Base-by-base conservation (phyloP, 2,888 invertebrate genomes). In the Eutolmus rufibarbis region DNA sequence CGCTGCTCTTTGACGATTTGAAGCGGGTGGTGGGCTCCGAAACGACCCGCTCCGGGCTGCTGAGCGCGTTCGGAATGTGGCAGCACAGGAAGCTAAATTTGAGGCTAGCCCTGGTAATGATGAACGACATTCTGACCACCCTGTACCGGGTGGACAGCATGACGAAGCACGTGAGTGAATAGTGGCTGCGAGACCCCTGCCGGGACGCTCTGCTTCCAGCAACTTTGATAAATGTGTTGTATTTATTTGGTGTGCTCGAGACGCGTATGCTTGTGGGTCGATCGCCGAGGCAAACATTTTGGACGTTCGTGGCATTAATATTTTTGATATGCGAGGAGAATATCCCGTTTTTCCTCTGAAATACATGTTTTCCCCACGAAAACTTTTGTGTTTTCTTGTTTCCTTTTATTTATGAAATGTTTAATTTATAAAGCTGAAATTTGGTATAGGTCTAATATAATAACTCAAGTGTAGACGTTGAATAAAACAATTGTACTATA, bases 1-100 rank as follows among this genome's bases (percentile, higher is more conserved):
- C 96, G 9, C 95, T 95, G 90, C 92, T 97, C 46, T 95, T 87
- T 93, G 95, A 95, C 91, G 95, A 95, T 90, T 90, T 95, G 88
- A 93, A 94, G 84, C 94, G 94, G 84, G 92, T 95, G 81, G 93
- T 95, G 82, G 95, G 95, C 28, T 93, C 93, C 86, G 94, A 95
- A 89, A 94, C 94, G 12, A 93, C 94, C 0, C 92, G 94, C 16
- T 92, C 93, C 87, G 95, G 95, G n/a, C 91, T 94, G 16, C 90
- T 93, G 84, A 93, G 93, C 87, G 93, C 95, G 46, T 94, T 94
- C 90, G 94, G 94, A 89, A 93, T 95, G 91, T 94, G 95, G 89
- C 95, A 95, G 91, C 93, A 94, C 90, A 92, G 93, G 86, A 92
- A 93, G 74, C 91, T 95, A 40, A 95, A 95, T 91, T 91, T 93